Evolutionary conservation across 2,888 invertebrate species (phyloP), one percentile per base, ranked within the genome.

Genomic region (Drosophila nr. perissopoda): DNA sequence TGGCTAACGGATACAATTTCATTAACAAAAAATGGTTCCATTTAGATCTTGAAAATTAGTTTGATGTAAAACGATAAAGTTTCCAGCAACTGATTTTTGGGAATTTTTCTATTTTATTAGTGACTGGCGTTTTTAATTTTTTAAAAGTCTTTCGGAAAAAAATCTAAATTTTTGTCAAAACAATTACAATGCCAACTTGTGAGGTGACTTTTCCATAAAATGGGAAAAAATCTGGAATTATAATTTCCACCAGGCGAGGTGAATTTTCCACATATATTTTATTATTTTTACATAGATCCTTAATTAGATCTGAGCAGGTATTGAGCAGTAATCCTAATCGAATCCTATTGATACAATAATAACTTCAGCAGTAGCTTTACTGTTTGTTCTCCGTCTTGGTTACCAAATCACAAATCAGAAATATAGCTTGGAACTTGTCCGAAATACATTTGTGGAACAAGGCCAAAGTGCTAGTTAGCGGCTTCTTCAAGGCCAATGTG

Each of bases 401-500:
- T 25, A 8, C 2, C 13, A 46, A 21, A 7, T 46, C 21, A 8
- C 16, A 46, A 21, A 21, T 46, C 21, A 2, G 13, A 18, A 10
- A 36, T 54, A 16, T 6, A 2, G 27, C 49, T 27, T 1, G 27
- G 2, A 25, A 49, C 4, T 27, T 49, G 29, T 40, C 31, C 42
- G 46, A 46, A 58, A 56, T 68, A 16, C 3, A 31, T 68, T 38
- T 16, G n/a, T 38, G 64, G 72, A 78, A 78, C 58, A 36, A 27
- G 16, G 21, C 21, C 13, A 10, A 60, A 48, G 40, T 48, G 42
- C 36, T n/a, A 42, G 42, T 57, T 64, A 64, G 64, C 51, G 69
- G 33, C 48, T 53, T 57, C 59, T 49, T 74, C 70, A 74, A 51
- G 60, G 77, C 57, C 68, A 71, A 63, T 33, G 62, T 74, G 72